phyloP scores from a whole-genome alignment of 2,113 vertebrate genomes.

The Trochalopteron elliotii region DNA sequence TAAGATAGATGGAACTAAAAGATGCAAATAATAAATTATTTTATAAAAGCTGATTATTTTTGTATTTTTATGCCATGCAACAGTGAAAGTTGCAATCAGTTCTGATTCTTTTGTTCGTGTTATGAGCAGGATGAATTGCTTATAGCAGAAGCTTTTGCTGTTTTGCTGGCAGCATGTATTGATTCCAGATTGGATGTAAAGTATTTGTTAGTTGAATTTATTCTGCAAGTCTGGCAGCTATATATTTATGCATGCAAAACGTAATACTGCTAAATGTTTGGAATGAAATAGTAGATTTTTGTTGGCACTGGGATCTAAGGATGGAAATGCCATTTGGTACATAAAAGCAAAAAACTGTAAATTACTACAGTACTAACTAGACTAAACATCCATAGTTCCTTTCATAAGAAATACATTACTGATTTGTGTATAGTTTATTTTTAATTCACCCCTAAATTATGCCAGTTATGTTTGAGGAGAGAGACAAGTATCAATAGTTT shows the following conservation, averaged over 20 bases:
- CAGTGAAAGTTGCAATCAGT: neutral
- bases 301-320: conserved; percentile 16
- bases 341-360: conserved; percentile 24
- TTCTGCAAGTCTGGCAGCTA: neutral
- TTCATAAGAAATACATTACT: neutral
- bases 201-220: neutral
- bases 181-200: neutral
- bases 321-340: neutral
- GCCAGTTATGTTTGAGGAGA: neutral
- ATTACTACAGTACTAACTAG: neutral
- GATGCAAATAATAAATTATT: neutral
- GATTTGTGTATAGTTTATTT: neutral
- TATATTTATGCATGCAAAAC: neutral
- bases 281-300: neutral
- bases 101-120: neutral
- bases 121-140: neutral
- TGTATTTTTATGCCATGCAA: neutral
- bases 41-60: neutral
- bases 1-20: neutral
- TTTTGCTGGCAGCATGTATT: neutral
- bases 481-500: neutral
- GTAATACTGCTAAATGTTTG: neutral
- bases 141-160: neutral
- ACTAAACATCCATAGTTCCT: neutral
- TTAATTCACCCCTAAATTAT: neutral